Base-by-base conservation (phyloP, 2,888 invertebrate species). In the Eremobia ochroleuca region DNA sequence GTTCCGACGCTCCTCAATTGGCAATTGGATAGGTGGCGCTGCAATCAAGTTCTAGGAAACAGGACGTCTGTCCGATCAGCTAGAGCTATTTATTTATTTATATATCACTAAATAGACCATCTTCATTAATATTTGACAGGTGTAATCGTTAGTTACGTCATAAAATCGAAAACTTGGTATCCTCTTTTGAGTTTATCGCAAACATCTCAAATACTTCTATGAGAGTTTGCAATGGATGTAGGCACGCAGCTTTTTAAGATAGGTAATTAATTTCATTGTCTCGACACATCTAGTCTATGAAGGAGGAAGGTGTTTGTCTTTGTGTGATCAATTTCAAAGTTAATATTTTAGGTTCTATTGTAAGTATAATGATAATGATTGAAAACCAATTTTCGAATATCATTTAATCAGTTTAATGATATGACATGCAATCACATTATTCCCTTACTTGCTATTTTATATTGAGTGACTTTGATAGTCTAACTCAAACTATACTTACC, bases 371-470 rank as follows among this genome's bases (percentile, higher is more conserved):
- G 37, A 49, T 28, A 78, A 73, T 79, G 79, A 78, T 74, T 82
- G 64, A 91, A 89, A 91, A 91, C 86, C 89, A 92, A 90, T 91
- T 84, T 79, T 91, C 75, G 82, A 88, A 88, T 89, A 85, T 82
- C 84, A 89, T 93, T 92, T 92, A 92, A 93, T 94, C 92, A 94
- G 89, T 91, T 92, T 92, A 93, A 92, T 88, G 95, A 95, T 95
- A 95, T 95, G 90, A 92, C 91, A 93, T 93, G 92, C 90, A 93
- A 94, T 95, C 94, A 95, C 94, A 94, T 90, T 87, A 89, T 85
- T 89, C 83, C 80, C 90, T 92, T 92, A 93, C 71, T 71, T 82
- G 83, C 88, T 92, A 92, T 80, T 83, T 77, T 80, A 82, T 64
- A 65, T 77, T 58, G 68, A 83, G 77, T 78, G 83, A 82, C 77